Base-by-base conservation (phyloP, 2,888 invertebrate species). In the Leptothorax acervorum region DNA sequence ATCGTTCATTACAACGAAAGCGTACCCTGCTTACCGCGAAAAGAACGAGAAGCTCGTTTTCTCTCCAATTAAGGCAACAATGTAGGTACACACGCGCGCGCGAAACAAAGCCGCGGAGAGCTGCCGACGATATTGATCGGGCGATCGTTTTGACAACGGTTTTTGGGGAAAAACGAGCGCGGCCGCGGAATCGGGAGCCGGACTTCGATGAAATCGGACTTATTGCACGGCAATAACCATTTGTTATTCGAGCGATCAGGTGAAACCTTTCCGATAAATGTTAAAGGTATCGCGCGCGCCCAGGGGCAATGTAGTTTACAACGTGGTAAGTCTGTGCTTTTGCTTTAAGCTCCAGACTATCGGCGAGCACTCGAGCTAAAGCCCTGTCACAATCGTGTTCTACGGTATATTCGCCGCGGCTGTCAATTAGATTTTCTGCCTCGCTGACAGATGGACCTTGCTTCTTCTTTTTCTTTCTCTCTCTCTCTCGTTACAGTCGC, bases 91-190 rank as follows among this genome's bases (percentile, higher is more conserved):
- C 6, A 65, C 42, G 12, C 65, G 18, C 9, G 31, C 18, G 31
- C 66, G 11, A 73, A 73, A 57, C 11, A 28, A 28, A 57, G 18
- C 23, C 23, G 23, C 23, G 23, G 23, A 23, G 12, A 39, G 39
- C 28, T 57, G 15, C 45, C 65, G 48, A 42, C 28, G 11, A 68
- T 68, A 31, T 68, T 68, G 48, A 68, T 65, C 39, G 42, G 42
- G 12, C 23, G 65, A 65, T 68, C 48, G 48, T 48, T 68, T 68
- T 31, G 48, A 48, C 31, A 68, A 28, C 9, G 9, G 31, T 28
- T 28, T 68, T 28, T 8, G 12, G 8, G n/a, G 18, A 15, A 66
- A 42, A 48, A 48, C 31, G 9, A 18, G 28, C 45, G 11, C 11
- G 2, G 23, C 28, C 28, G 23, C 42, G 39, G 11, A 23, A 62